Percentiles rank a stretch among this genome's conserved stretches.
These are phyloP conservation scores for Venusia cambrica DNA, from an alignment of 2,888 invertebrate species.

Conservation along the genomic window DNA sequence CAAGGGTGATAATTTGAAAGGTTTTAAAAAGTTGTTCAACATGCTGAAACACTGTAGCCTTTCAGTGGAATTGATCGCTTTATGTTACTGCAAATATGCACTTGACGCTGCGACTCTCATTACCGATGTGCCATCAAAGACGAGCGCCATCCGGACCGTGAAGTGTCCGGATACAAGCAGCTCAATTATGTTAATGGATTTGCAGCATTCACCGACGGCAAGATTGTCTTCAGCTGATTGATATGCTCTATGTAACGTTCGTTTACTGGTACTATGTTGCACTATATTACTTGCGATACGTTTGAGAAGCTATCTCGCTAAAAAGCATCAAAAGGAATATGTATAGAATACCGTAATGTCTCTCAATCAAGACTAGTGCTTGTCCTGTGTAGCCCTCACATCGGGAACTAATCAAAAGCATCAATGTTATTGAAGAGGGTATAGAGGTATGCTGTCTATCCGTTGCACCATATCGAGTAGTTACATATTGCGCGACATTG, in stretches of 20 bases:
- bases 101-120: conserved; percentile 64
- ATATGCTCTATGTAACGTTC: conserved; percentile 44
- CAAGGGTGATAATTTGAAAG: too few species aligned
- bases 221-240: conserved; percentile 55
- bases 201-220: conserved; percentile 57
- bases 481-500: too few species aligned
- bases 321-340: conserved; percentile 4
- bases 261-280: conserved; percentile 37
- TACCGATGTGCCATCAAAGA: conserved; percentile 70
- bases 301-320: conserved; percentile 13
- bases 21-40: too few species aligned
- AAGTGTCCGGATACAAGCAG: conserved; percentile 68
- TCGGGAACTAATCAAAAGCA: too few species aligned
- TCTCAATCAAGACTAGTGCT: too few species aligned
- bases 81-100: conserved; percentile 66
- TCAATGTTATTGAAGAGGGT: too few species aligned
- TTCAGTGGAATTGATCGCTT: too few species aligned
- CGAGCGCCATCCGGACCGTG: conserved; percentile 59
- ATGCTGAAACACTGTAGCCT: too few species aligned
- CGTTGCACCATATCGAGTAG: too few species aligned
- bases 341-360: too few species aligned
- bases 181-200: conserved; percentile 77
- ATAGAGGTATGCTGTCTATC: too few species aligned
- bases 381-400: too few species aligned
- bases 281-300: conserved; percentile 16